Evolutionary conservation across 2,888 invertebrate species (phyloP).

Genomic region (Oscheius sp.): DNA sequence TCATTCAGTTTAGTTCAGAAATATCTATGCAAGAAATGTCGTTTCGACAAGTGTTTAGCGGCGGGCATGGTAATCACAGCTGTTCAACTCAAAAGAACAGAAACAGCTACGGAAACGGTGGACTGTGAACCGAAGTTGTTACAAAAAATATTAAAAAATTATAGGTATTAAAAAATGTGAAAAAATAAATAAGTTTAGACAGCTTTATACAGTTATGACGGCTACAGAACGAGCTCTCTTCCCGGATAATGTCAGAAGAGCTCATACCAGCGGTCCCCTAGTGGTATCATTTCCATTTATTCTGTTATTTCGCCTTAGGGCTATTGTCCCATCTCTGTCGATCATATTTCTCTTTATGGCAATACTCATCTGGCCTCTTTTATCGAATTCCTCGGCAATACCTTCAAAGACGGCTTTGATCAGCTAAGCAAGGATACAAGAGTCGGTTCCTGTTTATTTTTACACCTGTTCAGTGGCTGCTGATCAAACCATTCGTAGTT

Average conservation of each 20-base stretch:
- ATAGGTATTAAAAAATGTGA: background rate
- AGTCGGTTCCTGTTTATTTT: background rate
- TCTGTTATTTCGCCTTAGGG: background rate
- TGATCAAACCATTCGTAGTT: background rate
- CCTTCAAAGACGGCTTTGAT: background rate
- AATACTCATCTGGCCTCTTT: conserved; percentile 1
- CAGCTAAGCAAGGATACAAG: background rate
- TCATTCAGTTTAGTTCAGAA: conserved; percentile 1
- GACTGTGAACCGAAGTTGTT: background rate
- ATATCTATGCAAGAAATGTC: conserved; percentile 12
- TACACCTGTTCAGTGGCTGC: background rate
- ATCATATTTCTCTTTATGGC: background rate
- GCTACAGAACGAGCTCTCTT: background rate
- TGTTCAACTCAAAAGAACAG: background rate
- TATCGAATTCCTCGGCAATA: background rate
- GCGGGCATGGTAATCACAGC: background rate
- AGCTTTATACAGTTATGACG: background rate
- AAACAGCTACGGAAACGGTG: background rate
- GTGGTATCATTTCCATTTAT: background rate
- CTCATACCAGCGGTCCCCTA: background rate
- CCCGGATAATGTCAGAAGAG: background rate
- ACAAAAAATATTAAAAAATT: background rate
- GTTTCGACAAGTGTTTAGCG: background rate
- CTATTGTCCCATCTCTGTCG: background rate
- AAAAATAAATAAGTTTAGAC: background rate